Evolutionary conservation across 2,888 invertebrate species (phyloP).

Genomic region (Pardosa pseudoannulata): DNA sequence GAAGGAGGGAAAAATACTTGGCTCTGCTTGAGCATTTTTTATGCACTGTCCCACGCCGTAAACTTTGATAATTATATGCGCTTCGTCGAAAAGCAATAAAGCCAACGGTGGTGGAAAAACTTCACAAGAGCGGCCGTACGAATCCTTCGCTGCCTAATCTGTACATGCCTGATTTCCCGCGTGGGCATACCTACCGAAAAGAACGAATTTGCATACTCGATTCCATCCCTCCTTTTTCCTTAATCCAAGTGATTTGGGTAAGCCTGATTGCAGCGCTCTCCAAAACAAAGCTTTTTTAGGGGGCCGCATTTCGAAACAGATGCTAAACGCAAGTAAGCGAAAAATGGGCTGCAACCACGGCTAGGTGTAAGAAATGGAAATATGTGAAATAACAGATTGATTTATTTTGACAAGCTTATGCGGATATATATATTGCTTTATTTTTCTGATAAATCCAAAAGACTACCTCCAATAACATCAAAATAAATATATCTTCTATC

Average conservation of each 20-base stretch:
- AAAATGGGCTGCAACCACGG: background rate
- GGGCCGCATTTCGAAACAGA: no score
- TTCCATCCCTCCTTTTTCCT: slow-evolving; percentile 6
- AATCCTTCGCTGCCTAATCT: slow-evolving; percentile 42
- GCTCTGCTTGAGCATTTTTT: slow-evolving; percentile 24
- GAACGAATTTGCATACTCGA: slow-evolving; percentile 59
- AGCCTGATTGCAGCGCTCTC: slow-evolving; percentile 49
- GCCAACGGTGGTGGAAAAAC: slow-evolving; percentile 11
- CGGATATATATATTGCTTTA: no score
- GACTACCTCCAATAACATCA: no score
- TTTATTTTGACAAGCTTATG: no score
- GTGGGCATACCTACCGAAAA: slow-evolving; percentile 48
- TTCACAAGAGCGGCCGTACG: background rate
- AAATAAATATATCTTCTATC: no score
- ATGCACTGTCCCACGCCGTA: background rate
- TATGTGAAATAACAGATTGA: no score
- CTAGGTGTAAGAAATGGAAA: background rate
- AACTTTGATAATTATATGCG: slow-evolving; percentile 62
- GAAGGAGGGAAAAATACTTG: slow-evolving; percentile 20
- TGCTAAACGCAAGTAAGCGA: no score
- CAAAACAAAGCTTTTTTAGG: slow-evolving; percentile 17
- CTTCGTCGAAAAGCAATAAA: slow-evolving; percentile 38
- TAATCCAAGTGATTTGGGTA: slow-evolving; percentile 57
- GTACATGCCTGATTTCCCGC: slow-evolving; percentile 59
- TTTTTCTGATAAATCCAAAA: no score